Conservation (phyloP, 2,797 vertebrate genomes). For the Thamnophis elegans region DNA sequence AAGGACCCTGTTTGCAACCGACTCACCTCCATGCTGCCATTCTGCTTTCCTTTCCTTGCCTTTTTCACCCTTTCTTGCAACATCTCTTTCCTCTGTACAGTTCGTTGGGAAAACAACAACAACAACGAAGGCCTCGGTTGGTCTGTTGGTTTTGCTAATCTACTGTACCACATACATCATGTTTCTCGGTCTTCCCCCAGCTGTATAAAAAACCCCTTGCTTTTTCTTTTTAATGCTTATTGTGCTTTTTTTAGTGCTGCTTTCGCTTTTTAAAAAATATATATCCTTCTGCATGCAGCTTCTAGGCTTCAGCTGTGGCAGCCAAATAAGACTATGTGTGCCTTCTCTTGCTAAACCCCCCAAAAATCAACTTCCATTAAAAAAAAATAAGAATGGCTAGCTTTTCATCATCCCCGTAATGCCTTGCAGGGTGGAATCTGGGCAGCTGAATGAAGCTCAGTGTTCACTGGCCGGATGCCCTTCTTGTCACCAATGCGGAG, state of each 20-base stretch:
- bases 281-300: slow-evolving; percentile 15
- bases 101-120: slow-evolving; percentile 25
- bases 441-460: too few species aligned
- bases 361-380: neutral
- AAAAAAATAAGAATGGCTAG: neutral
- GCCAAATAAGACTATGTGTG: neutral
- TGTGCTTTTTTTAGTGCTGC: slow-evolving; percentile 19
- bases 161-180: slow-evolving; percentile 47
- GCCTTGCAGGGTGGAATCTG: too few species aligned
- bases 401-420: too few species aligned
- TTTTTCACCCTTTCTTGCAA: slow-evolving; percentile 56
- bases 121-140: slow-evolving; percentile 40
- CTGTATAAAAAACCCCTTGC: slow-evolving; percentile 71
- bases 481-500: too few species aligned
- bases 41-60: slow-evolving; percentile 58
- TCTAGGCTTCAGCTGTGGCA: neutral
- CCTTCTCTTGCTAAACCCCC: neutral
- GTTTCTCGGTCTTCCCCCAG: slow-evolving; percentile 51
- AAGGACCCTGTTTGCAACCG: slow-evolving; percentile 64
- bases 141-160: slow-evolving; percentile 46
- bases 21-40: slow-evolving; percentile 60
- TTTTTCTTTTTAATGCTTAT: slow-evolving; percentile 9
- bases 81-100: slow-evolving; percentile 47
- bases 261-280: slow-evolving; percentile 29
- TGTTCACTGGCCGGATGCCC: too few species aligned